Base-by-base conservation (phyloP, 2,113 vertebrate species). In the Atlantisia rogersi region DNA sequence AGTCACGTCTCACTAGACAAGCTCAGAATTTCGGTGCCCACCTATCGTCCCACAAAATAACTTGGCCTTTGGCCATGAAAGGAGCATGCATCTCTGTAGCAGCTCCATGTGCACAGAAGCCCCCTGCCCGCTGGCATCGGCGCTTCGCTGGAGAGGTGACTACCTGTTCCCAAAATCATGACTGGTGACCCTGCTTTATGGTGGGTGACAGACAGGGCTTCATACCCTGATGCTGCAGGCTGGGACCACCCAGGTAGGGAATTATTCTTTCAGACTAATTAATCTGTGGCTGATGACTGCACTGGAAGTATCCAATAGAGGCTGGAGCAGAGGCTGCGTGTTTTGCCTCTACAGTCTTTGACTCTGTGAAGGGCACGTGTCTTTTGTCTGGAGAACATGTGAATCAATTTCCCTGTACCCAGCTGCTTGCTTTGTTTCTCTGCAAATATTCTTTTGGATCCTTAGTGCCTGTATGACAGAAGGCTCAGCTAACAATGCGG, bases 201-300 rank as follows among this genome's bases (percentile, higher is more conserved):
- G 73, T 8, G 17, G 37, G 62, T 40, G 50, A 25, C 37, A 46
- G 50, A 25, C 37, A 46, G 48, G 28, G 25, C 5, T 39, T 20
- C 26, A 24, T 11, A 37, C 22, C 2, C 2, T 2, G 2, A 7
- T 17, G 14, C 55, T 6, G 0, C 40, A 35, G 20, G 37, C 48
- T 58, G 60, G 42, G 25, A 82, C 26, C 31, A 37, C 22, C 9
- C 39, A 29, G 53, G 26, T 5, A 6, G 39, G 29, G 46, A 9
- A 86, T 68, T 17, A 21, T 35, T 65, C 2, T 1, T 46, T 53
- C 32, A 52, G 37, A 13, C 4, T 8, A 52, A 32, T 53, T 40
- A 56, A 46, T 70, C 62, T 65, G 62, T 25, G 32, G 56, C 16
- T 21, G 10, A 52, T 60, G 79, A 48, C 48, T 24, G 22, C 25